Conservation (phyloP, 2,113 vertebrate species). For the Forbesichthys papilliferus region DNA sequence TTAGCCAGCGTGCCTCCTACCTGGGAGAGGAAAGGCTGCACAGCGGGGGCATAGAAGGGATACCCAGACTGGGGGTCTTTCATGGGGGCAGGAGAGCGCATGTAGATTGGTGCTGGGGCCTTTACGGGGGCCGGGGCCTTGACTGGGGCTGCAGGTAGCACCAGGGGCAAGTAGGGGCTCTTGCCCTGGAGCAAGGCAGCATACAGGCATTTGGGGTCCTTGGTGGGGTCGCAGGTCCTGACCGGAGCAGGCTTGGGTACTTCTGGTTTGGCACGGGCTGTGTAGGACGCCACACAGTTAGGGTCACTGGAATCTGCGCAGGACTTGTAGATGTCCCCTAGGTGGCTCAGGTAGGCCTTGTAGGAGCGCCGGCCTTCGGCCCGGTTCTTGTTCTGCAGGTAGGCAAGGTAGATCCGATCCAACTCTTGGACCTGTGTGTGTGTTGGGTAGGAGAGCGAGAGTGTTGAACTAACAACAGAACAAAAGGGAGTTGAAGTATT, state of each 20-base stretch:
- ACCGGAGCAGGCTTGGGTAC: conserved; percentile 67
- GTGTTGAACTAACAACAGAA: background rate
- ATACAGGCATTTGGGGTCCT: conserved; percentile 74
- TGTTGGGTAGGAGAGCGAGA: background rate
- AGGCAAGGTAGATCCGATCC: conserved; percentile 78
- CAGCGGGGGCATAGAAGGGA: conserved; percentile 61
- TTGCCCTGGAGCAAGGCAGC: conserved; percentile 62
- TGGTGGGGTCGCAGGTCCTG: conserved; percentile 77
- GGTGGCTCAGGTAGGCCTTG: conserved; percentile 75
- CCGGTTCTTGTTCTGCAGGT: conserved; percentile 82
- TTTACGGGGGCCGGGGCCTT: conserved; percentile 62
- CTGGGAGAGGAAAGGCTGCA: conserved; percentile 69
- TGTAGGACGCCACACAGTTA: conserved; percentile 70
- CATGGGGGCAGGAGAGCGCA: conserved; percentile 50
- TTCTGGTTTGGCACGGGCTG: conserved; percentile 64
- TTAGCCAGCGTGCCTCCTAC: conserved; percentile 18
- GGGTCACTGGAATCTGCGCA: conserved; percentile 74
- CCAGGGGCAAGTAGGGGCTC: conserved; percentile 68
- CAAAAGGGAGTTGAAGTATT: too few relatives aligned
- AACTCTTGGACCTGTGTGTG: conserved; percentile 73
- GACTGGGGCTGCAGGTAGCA: conserved; percentile 35
- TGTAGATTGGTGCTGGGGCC: conserved; percentile 60
- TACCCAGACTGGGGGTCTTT: conserved; percentile 64
- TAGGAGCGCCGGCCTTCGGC: conserved; percentile 75
- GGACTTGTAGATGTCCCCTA: conserved; percentile 78